Conservation (phyloP, 2,113 vertebrate species). For the Chiloscyllium plagiosum region DNA sequence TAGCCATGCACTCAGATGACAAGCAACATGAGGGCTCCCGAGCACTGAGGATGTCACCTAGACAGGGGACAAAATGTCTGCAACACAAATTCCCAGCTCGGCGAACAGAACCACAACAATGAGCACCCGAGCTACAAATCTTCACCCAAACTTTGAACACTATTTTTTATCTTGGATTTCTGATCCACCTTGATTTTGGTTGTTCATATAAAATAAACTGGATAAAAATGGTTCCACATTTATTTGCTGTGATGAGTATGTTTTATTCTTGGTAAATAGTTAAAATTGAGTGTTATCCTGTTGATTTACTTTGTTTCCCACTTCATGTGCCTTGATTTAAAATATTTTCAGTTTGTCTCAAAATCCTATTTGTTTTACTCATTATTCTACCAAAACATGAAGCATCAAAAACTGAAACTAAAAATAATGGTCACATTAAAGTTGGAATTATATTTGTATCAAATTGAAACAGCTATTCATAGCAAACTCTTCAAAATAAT, state of each 20-base stretch:
- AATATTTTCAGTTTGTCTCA: background rate
- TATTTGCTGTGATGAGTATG: background rate
- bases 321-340: background rate
- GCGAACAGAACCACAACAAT: no score
- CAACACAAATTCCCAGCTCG: no score
- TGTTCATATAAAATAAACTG: background rate
- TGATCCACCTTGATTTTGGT: background rate
- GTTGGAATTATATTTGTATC: background rate
- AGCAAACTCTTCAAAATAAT: background rate
- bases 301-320: background rate
- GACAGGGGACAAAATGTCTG: no score
- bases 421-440: background rate
- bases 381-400: background rate
- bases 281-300: background rate
- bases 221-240: background rate
- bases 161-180: background rate
- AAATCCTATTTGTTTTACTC: background rate
- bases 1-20: no score
- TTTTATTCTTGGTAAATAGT: background rate
- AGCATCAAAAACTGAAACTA: background rate
- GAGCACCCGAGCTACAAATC: no score
- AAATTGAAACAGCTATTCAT: background rate
- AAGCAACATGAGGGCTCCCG: no score
- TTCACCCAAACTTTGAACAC: no score
- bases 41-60: no score